These are phyloP conservation scores for Oscarella lobularis DNA, from an alignment of 37 sponge, comb jelly and placozoan species.

Conservation along the genomic window DNA sequence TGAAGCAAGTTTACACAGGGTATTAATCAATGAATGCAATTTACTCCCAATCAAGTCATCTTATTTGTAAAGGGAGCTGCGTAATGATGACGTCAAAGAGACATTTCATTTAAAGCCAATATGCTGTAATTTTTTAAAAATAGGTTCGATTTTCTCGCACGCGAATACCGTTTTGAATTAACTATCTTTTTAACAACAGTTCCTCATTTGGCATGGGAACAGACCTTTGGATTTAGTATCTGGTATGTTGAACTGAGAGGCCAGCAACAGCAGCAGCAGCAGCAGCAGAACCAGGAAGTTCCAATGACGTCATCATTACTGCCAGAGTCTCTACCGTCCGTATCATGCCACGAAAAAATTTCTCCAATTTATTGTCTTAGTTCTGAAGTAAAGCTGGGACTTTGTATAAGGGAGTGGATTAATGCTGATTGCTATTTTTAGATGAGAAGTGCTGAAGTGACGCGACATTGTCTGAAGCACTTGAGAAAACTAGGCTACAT, in stretches of 20 bases:
- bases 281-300: slow-evolving; percentile 6
- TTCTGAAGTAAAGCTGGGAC: too few species aligned
- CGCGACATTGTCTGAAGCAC: slow-evolving; percentile 76
- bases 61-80: background rate
- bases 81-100: background rate
- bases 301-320: background rate
- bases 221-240: slow-evolving; percentile 60
- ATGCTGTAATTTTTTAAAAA: too few species aligned
- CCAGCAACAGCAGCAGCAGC: slow-evolving; percentile 13
- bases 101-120: background rate
- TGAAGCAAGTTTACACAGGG: background rate
- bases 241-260: slow-evolving; percentile 70
- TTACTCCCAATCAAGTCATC: background rate
- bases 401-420: too few species aligned
- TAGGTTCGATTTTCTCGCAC: too few species aligned
- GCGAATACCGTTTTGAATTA: background rate
- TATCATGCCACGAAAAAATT: background rate
- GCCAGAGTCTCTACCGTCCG: too few species aligned
- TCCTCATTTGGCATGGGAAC: slow-evolving; percentile 57
- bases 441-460: slow-evolving; percentile 29
- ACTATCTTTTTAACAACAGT: slow-evolving; percentile 12
- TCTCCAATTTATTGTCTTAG: too few species aligned
- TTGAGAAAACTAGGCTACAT: slow-evolving; percentile 62
- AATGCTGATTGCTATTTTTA: background rate
- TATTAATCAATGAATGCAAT: background rate